phyloP scores from a whole-genome alignment of 2,888 invertebrate genomes.

The Altica lythri region DNA sequence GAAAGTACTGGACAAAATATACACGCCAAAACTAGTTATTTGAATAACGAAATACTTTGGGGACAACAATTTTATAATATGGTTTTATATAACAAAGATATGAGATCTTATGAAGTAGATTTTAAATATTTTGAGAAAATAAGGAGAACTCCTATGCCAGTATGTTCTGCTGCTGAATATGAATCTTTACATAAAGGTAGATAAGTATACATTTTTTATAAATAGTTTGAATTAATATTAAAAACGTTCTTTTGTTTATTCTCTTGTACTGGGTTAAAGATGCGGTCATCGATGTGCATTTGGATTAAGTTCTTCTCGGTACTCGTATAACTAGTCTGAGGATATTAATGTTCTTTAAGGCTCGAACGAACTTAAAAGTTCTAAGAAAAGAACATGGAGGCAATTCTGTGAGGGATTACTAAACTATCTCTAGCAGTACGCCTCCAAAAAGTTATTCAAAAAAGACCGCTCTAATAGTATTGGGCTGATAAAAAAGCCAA shows the following conservation, averaged over 20 bases:
- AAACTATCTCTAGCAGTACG: no score
- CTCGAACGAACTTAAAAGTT: no score
- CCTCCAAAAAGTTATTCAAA: no score
- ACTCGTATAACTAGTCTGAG: no score
- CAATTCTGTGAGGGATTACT: no score
- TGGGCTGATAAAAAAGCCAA: no score
- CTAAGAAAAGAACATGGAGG: no score
- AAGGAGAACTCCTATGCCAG: conserved; percentile 81
- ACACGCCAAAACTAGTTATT: conserved; percentile 79
- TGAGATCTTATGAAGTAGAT: conserved; percentile 80
- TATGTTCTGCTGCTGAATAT: conserved; percentile 76
- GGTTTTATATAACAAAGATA: conserved; percentile 72
- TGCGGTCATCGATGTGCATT: no score
- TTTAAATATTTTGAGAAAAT: conserved; percentile 87
- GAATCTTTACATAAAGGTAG: conserved; percentile 1
- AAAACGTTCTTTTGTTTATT: not conserved
- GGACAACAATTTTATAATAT: conserved; percentile 84
- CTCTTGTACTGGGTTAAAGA: no score
- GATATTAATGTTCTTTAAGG: no score
- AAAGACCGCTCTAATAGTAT: no score
- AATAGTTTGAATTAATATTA: not conserved
- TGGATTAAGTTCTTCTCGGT: no score
- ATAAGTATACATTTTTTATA: not conserved
- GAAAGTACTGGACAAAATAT: conserved; percentile 80
- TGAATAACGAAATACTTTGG: conserved; percentile 82